phyloP scores from a whole-genome alignment of 1,140 invertebrate genomes.

The Nasonia longicornis region DNA sequence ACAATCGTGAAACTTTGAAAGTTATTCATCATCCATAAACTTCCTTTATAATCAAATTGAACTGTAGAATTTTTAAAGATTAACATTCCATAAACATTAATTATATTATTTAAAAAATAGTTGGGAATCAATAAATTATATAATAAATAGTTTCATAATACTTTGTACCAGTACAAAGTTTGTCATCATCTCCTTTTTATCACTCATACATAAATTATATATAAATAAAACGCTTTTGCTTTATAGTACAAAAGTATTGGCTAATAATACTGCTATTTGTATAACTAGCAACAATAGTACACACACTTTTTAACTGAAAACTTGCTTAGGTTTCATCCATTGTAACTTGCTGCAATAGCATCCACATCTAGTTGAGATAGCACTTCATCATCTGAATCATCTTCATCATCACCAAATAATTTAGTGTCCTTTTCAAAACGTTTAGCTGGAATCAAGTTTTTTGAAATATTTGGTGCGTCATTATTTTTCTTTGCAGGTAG shows the following conservation, averaged over 20 bases:
- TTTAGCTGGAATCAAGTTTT: not conserved
- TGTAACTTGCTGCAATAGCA: constrained; percentile 45
- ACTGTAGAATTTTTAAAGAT: too few species aligned
- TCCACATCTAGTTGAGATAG: constrained; percentile 58
- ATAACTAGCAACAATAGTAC: constrained; percentile 28
- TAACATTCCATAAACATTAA: too few species aligned
- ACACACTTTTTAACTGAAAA: not conserved
- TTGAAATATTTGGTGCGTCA: not conserved
- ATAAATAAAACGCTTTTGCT: not conserved
- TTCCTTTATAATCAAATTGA: too few species aligned
- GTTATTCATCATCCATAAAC: too few species aligned
- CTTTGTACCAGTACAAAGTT: constrained; percentile 11
- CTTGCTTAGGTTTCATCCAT: not conserved
- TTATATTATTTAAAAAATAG: not conserved
- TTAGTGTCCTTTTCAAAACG: not conserved
- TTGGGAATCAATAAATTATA: not conserved
- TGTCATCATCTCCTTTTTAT: not conserved
- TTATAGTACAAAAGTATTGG: not conserved
- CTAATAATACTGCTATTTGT: not conserved
- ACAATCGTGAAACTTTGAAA: too few species aligned
- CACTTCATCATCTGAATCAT: constrained; percentile 57
- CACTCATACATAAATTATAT: not conserved
- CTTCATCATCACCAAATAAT: constrained; percentile 5
- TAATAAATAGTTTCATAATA: not conserved
- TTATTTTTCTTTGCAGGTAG: not conserved